Evolutionary conservation across 2,113 vertebrate genomes (phyloP), one percentile per base, ranked within the genome.

Genomic region (Dipodomys spectabilis): DNA sequence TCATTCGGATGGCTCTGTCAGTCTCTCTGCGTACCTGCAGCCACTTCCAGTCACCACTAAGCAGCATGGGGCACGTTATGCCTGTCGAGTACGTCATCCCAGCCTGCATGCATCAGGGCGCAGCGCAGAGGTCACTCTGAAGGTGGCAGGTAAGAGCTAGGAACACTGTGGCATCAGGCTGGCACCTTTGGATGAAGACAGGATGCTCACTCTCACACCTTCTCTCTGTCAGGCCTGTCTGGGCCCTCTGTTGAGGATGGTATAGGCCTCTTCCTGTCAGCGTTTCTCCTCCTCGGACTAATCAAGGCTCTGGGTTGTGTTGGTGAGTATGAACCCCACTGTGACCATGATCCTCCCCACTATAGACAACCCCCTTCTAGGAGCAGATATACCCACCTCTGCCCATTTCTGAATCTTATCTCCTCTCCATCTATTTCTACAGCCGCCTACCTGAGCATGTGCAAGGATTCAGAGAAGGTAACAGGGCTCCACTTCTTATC

Each of bases 1-100:
- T 96, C 98, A 98, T 30, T 96, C 97, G 0, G 98, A 99, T 0
- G 98, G 98, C 82, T 99, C 99, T 57, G 98, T 96, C 93, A 98
- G 98, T 94, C 97, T 99, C 93, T 98, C 94, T 10, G 97, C 88
- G 35, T 96, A 96, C 5, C 97, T 99, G 90, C 97, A 97, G 91
- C 96, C 98, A 0, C 91, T 97, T 65, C 82, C 97, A 0, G 88
- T 95, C 11, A 97, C 84, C 0, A 32, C 94, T 12, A 86, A 97
- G 45, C 98, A 98, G 57, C 98, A 98, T 0, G 98, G 98, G 1
- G 98, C 97, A 0, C 94, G 64, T 32, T 89, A 99, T 65, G 95
- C 45, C 96, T 99, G 99, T 69, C 97, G 98, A 0, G 98, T 98
- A 0, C 81, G 45, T 4, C 99, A 99, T n/a, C 90, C 82, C 0